Base-by-base conservation (phyloP, 2,113 vertebrate species). In the Petrocephalus microphthalmus region DNA sequence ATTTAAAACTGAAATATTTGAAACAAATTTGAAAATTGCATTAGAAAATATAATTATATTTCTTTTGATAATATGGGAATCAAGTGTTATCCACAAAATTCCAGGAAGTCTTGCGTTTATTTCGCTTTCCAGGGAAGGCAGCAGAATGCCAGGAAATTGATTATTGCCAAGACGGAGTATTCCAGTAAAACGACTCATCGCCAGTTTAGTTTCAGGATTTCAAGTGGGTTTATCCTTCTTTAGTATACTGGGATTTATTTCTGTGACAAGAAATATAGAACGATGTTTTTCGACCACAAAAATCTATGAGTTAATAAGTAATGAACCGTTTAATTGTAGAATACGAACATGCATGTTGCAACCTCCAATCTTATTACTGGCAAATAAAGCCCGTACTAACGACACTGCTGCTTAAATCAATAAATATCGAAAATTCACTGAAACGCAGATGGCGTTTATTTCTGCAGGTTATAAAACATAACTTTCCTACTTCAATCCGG, bases 141-240 rank as follows among this genome's bases (percentile, higher is more conserved):
- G 60, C 10, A 53, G 87, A n/a, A 57, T 88, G 56, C 87, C 87
- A 60, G 56, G 71, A 78, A 78, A 78, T 42, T 42, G 71, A 78
- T 78, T 42, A 42, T 17, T 78, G 71, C 71, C 71, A 42, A 78
- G 33, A 78, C 5, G 52, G 22, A 19, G 20, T 82, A 45, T 88
- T 88, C 54, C 87, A 84, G 87, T 83, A 84, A 88, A 57, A 47
- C 17, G 74, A 88, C 7, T 64, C 78, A 83, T 22, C 33, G 51
- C 7, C 29, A 37, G 54, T 51, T 51, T 37, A 45, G 5, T 84
- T 84, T 84, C 47, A 84, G 7, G 81, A 83, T 47, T 83, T 22
- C 42, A n/a, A 84, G 33, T 15, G 15, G 13, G 33, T 15, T 6
- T 78, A 29, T 78, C 71, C 71, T 74, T 37, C 67, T 42, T 15